Evolutionary conservation across 2,113 vertebrate species (phyloP).

Genomic region (Formicarius rufipectus): DNA sequence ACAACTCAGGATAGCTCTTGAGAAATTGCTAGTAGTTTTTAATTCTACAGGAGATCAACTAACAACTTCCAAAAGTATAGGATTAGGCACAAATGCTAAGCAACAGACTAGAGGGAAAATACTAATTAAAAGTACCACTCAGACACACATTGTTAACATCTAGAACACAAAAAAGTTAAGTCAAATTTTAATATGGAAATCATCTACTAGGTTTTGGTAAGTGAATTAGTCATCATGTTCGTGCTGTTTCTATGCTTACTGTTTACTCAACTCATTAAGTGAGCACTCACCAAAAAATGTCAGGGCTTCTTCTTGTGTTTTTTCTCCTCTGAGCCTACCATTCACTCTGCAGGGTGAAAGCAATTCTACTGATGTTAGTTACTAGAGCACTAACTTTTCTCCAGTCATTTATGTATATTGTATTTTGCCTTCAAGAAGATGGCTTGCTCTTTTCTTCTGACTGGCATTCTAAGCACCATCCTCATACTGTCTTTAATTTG

Average conservation of each 20-base stretch:
- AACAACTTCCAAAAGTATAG: not conserved
- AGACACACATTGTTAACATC: not conserved
- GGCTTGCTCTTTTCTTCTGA: not conserved
- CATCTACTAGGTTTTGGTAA: not conserved
- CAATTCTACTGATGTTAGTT: not conserved
- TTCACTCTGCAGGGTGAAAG: not conserved
- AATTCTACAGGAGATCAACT: not conserved
- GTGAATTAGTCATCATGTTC: not conserved
- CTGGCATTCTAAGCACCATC: not conserved
- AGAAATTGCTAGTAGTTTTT: not conserved
- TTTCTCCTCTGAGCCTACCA: not conserved
- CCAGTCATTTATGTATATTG: not conserved
- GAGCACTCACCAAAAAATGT: not conserved
- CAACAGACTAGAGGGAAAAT: not conserved
- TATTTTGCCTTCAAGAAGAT: not conserved
- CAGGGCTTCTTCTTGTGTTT: not conserved
- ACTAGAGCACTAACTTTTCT: not conserved
- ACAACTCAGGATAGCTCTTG: not conserved
- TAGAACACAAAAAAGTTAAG: not conserved
- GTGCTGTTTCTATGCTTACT: not conserved
- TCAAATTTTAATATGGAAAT: not conserved
- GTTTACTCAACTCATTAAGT: not conserved
- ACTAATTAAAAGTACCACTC: not conserved
- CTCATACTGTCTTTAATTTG: not conserved
- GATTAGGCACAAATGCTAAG: not conserved